Base-by-base conservation (phyloP, 1,140 invertebrate genomes). In the Solen grandis region DNA sequence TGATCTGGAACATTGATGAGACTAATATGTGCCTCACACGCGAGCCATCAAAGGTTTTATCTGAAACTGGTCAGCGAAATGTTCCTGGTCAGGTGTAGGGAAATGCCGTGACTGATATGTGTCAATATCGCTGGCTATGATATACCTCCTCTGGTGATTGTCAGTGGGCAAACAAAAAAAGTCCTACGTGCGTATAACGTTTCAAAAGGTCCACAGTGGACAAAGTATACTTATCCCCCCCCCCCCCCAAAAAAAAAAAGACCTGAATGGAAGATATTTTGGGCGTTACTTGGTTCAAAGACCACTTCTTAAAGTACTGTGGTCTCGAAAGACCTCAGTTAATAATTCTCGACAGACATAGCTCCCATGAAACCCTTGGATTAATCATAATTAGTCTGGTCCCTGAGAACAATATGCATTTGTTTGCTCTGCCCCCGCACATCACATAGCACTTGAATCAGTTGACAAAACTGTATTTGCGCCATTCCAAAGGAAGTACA, bases 1-100 rank as follows among this genome's bases (percentile, higher is more conserved):
- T 5, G 16, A 78, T 85, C n/a, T 85, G 78, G 84, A 85, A 83
- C 41, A 73, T 68, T 27, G 77, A 83, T 62, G n/a, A n/a, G n/a
- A n/a, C n/a, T n/a, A n/a, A n/a, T n/a, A n/a, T n/a, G n/a, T n/a
- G n/a, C n/a, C n/a, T 85, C 10, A 63, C 65, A 0, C 81, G 80
- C 22, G 70, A 65, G 29, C 68, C 81, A 27, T 59, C 31, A 33
- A 81, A 63, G 25, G 60, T 83, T 0, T 29, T 82, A 14, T 73
- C 74, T 1, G 63, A 77, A 27, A 60, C 22, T 5, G 74, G 74
- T 3, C 57, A 69, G n/a, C 76, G 57, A 55, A 63, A 75, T 38
- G 65, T 84, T n/a, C 63, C 60, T 25, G 76, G 62, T 16, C 38
- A 76, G 29, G n/a, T n/a, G 57, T 55, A 10, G 60, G 55, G 36